These are phyloP conservation scores for Tragelaphus scriptus DNA, from an alignment of 2,113 vertebrate species.

Conservation along the genomic window DNA sequence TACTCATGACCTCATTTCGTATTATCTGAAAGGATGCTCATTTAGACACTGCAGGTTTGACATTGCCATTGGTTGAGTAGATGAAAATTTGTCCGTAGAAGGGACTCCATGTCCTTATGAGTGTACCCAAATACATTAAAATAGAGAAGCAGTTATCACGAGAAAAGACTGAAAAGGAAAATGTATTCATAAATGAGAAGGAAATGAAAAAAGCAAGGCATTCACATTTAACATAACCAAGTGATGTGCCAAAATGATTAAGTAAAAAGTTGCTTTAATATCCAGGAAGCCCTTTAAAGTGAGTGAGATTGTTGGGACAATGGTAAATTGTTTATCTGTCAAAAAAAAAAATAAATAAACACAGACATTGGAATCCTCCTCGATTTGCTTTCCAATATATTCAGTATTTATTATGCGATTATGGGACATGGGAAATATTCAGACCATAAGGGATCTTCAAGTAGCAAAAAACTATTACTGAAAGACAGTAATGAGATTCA, in stretches of 20 bases:
- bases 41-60: slow-evolving; percentile 3
- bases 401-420: not conserved
- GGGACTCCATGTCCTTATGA: slow-evolving; percentile 9
- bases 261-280: slow-evolving; percentile 54
- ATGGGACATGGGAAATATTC: slow-evolving; percentile 5
- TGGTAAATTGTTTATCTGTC: slow-evolving; percentile 26
- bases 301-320: not conserved
- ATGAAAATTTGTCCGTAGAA: not conserved
- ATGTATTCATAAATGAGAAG: slow-evolving; percentile 2
- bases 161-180: slow-evolving; percentile 15
- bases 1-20: not conserved
- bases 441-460: not conserved
- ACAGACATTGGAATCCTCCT: not conserved
- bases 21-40: slow-evolving; percentile 15
- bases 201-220: slow-evolving; percentile 49
- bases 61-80: not conserved
- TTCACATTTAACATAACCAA: slow-evolving; percentile 40
- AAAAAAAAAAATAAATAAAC: not conserved
- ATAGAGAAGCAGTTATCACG: slow-evolving; percentile 9
- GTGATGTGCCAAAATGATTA: slow-evolving; percentile 35
- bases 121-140: slow-evolving; percentile 4
- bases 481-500: not conserved
- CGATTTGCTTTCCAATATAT: not conserved
- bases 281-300: not conserved
- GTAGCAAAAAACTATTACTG: slow-evolving; percentile 1